Evolutionary conservation across 1,140 invertebrate species (phyloP).

Genomic region (Psilanteris sp.): DNA sequence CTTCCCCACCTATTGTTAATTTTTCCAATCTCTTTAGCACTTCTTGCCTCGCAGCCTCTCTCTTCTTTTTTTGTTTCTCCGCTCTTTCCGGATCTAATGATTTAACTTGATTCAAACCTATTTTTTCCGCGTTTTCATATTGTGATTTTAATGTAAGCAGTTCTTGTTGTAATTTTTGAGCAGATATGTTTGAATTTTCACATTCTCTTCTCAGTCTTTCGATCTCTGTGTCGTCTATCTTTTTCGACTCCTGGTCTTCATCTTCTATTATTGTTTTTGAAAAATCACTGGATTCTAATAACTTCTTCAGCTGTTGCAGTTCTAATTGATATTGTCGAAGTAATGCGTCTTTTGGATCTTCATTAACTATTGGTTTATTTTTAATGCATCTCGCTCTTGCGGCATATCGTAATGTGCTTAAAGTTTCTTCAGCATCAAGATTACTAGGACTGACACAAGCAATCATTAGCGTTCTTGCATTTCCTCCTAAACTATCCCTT

Average conservation of each 20-base stretch:
- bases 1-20: conserved; percentile 77
- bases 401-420: conserved; percentile 93
- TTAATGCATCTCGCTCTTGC: conserved; percentile 96
- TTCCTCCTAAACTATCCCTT: conserved; percentile 95
- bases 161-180: conserved; percentile 73
- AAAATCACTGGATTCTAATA: conserved; percentile 81
- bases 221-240: conserved; percentile 64
- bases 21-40: conserved; percentile 73
- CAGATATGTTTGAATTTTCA: conserved; percentile 71
- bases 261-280: conserved; percentile 23
- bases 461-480: conserved; percentile 96
- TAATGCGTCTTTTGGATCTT: conserved; percentile 95
- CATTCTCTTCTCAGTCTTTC: conserved; percentile 71
- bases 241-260: conserved; percentile 15
- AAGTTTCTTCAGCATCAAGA: conserved; percentile 94
- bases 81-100: conserved; percentile 65
- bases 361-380: conserved; percentile 95
- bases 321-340: conserved; percentile 93
- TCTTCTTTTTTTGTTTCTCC: conserved; percentile 70
- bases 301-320: conserved; percentile 86
- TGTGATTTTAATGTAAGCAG: conserved; percentile 67
- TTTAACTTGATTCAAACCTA: neutral
- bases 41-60: conserved; percentile 74
- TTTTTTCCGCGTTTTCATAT: conserved; percentile 63
- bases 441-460: conserved; percentile 94